Percentiles rank a stretch among this genome's conserved stretches.
These are phyloP conservation scores for Plectropomus leopardus DNA, from an alignment of 2,113 vertebrate species.

Conservation along the genomic window DNA sequence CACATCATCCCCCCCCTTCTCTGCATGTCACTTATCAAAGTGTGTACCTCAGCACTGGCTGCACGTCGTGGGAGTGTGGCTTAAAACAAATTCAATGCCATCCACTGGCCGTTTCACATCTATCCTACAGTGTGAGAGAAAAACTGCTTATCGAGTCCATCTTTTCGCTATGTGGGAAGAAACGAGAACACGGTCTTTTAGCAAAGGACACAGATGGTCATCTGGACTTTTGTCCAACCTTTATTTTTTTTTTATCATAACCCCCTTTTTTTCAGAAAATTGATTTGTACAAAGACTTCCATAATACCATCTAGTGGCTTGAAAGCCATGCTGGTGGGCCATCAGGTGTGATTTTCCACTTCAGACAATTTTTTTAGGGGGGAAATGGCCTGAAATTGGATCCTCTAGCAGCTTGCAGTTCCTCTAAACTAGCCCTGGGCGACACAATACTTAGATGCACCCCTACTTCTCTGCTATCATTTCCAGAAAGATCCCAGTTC, in stretches of 20 bases:
- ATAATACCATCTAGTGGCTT: slow-evolving; percentile 64
- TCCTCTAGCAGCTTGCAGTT: slow-evolving; percentile 65
- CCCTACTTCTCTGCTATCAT: slow-evolving; percentile 38
- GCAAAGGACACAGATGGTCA: slow-evolving; percentile 58
- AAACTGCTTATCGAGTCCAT: background rate
- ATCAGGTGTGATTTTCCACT: slow-evolving; percentile 80
- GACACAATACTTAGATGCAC: slow-evolving; percentile 55
- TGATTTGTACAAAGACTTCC: slow-evolving; percentile 73
- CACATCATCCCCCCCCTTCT: slow-evolving; percentile 39
- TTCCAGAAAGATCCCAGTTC: slow-evolving; percentile 38
- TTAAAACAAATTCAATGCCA: slow-evolving; percentile 67
- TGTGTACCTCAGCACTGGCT: slow-evolving; percentile 61
- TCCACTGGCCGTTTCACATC: slow-evolving; percentile 53
- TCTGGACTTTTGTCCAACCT: slow-evolving; percentile 52
- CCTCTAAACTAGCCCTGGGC: slow-evolving; percentile 62
- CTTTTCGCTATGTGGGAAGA: background rate
- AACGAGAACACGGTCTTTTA: slow-evolving; percentile 38
- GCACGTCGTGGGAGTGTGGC: slow-evolving; percentile 53
- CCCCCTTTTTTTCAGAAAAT: slow-evolving; percentile 59
- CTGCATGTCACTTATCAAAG: slow-evolving; percentile 73
- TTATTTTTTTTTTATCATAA: slow-evolving; percentile 31
- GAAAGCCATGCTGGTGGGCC: slow-evolving; percentile 71
- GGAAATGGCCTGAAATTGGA: slow-evolving; percentile 73
- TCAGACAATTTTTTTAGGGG: slow-evolving; percentile 67
- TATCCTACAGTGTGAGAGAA: slow-evolving; percentile 34